phyloP scores from a whole-genome alignment of 1,140 invertebrate genomes.

The Brachionus koreanus region DNA sequence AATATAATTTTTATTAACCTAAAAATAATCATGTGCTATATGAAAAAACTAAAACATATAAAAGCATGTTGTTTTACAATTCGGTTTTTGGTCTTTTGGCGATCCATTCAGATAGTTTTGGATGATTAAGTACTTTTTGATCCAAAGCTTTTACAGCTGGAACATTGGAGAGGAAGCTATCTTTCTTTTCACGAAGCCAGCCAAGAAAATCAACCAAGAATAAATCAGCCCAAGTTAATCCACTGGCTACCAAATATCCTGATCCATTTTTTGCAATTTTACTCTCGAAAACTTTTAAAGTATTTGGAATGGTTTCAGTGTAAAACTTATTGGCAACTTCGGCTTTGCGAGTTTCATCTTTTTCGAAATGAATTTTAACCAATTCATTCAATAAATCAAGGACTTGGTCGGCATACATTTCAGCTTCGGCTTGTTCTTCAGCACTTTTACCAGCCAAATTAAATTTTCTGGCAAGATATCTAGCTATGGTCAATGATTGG shows the following conservation, averaged over 20 bases:
- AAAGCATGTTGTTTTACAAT: neutral
- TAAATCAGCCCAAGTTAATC: conserved; percentile 38
- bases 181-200: conserved; percentile 7
- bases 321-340: neutral
- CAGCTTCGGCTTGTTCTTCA: conserved; percentile 34
- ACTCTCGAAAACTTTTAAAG: neutral
- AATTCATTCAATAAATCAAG: conserved; percentile 34
- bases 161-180: neutral
- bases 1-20: too few relatives aligned
- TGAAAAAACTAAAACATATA: neutral
- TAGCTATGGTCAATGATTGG: neutral
- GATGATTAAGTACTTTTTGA: neutral
- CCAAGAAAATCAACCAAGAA: conserved; percentile 7
- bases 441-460: conserved; percentile 36
- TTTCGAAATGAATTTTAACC: conserved; percentile 26
- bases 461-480: conserved; percentile 35
- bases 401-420: conserved; percentile 9
- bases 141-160: neutral
- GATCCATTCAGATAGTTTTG: conserved; percentile 6
- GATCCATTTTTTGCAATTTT: conserved; percentile 1
- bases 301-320: neutral
- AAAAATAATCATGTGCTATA: too few relatives aligned
- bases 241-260: conserved; percentile 1
- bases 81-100: conserved; percentile 22
- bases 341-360: conserved; percentile 16